Evolutionary conservation across 1,140 invertebrate genomes (phyloP).

Genomic region (Bombus terrestris): DNA sequence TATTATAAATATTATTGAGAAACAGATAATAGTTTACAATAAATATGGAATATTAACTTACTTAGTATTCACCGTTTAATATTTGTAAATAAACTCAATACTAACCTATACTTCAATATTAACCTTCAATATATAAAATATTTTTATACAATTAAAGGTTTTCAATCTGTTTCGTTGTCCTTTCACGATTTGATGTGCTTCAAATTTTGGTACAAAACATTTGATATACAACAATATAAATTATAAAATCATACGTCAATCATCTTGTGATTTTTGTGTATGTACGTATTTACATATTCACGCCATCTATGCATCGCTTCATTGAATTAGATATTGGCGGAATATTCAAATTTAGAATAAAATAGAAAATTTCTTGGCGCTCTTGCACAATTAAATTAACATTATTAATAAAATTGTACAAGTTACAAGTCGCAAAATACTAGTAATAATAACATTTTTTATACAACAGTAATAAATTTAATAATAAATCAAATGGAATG

Average conservation of each 20-base stretch:
- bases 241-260: background rate
- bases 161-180: background rate
- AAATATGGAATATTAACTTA: background rate
- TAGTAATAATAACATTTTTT: background rate
- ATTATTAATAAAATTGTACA: background rate
- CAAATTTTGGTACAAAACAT: background rate
- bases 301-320: background rate
- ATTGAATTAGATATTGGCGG: background rate
- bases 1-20: background rate
- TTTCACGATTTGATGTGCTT: background rate
- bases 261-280: no score
- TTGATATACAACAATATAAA: background rate
- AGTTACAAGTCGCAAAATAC: background rate
- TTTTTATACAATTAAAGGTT: background rate
- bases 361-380: background rate
- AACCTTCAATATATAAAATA: background rate
- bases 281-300: background rate
- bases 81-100: background rate
- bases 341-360: background rate
- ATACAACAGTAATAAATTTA: background rate
- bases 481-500: no score
- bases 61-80: background rate
- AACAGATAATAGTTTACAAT: background rate
- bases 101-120: constrained; percentile 1
- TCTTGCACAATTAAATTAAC: background rate